Evolutionary conservation across 2,797 vertebrate genomes (phyloP).

Genomic region (Glyptemys insculpta): DNA sequence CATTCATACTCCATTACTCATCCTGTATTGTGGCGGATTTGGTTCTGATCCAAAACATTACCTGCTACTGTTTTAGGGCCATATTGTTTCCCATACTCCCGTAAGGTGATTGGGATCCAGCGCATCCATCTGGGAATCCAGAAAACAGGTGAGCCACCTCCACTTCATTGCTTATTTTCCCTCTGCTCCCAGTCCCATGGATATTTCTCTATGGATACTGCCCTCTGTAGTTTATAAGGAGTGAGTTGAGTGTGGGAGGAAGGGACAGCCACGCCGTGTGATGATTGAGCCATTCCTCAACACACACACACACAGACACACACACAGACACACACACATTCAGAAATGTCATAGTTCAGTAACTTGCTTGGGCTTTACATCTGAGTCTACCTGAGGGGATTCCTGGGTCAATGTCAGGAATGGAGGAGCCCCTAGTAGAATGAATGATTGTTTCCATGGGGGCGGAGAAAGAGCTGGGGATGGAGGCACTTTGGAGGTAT

Average conservation of each 20-base stretch:
- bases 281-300: neutral
- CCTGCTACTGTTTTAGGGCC: neutral
- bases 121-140: neutral
- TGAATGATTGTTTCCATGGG: neutral
- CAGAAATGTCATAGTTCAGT: fast-evolving
- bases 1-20: neutral
- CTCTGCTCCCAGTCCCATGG: neutral
- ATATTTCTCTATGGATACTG: fast-evolving
- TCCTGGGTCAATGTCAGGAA: neutral
- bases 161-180: neutral
- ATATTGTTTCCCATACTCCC: neutral
- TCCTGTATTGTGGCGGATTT: neutral
- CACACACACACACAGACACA: neutral
- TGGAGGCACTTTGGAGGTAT: neutral
- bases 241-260: neutral
- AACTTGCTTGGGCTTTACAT: neutral
- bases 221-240: neutral
- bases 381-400: neutral
- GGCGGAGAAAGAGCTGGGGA: neutral
- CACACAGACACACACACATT: neutral
- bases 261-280: neutral
- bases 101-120: neutral
- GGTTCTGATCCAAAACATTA: neutral
- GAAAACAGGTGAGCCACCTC: fast-evolving
- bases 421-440: neutral